Evolutionary conservation across 2,888 invertebrate genomes (phyloP).

Genomic region (Apamea monoglypha): DNA sequence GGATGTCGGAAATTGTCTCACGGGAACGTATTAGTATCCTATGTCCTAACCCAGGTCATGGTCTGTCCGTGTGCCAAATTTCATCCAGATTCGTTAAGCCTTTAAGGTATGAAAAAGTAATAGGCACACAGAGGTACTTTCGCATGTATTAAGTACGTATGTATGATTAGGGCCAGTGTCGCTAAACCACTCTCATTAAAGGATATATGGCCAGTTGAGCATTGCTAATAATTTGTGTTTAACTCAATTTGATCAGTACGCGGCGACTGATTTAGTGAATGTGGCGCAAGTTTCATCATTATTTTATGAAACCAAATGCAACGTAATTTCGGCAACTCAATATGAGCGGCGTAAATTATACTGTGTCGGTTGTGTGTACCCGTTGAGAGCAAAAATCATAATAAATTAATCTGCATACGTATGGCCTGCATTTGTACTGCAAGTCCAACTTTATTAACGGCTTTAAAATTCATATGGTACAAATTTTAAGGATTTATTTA

Average conservation of each 20-base stretch:
- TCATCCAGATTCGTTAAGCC: not conserved
- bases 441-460: not conserved
- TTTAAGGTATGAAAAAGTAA: not conserved
- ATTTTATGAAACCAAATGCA: not conserved
- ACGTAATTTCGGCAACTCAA: not conserved
- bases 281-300: not conserved
- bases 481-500: slow-evolving; percentile 9
- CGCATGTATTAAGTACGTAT: not conserved
- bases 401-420: not conserved
- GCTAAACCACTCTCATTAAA: not conserved
- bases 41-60: not conserved
- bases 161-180: not conserved
- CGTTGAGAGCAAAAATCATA: not conserved
- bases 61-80: not conserved
- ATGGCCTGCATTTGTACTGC: not conserved
- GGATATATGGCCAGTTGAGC: not conserved
- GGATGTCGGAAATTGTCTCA: not conserved
- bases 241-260: not conserved
- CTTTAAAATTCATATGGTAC: not conserved
- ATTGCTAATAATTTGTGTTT: not conserved
- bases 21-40: not conserved
- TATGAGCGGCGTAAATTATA: not conserved
- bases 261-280: not conserved
- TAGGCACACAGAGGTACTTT: not conserved
- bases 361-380: not conserved